Conservation (phyloP, 2,797 vertebrate genomes). For the Molothrus ater region DNA sequence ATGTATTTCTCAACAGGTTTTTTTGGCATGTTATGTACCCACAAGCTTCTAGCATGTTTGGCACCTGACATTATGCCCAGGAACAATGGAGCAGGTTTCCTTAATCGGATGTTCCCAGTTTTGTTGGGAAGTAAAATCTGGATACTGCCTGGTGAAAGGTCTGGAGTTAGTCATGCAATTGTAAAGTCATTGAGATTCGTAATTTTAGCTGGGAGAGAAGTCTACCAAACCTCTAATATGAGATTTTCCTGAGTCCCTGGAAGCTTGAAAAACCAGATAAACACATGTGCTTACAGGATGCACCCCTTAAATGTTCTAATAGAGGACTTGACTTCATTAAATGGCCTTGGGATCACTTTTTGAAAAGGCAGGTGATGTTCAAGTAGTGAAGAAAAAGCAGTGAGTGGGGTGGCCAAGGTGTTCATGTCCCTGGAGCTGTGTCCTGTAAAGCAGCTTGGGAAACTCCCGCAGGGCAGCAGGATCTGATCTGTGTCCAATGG, state of each 20-base stretch:
- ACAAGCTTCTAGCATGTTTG: accelerated
- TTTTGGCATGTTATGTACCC: neutral
- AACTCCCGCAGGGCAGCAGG: neutral
- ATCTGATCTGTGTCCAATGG: neutral
- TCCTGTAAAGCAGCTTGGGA: neutral
- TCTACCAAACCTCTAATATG: neutral
- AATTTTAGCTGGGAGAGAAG: neutral
- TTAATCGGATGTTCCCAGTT: neutral
- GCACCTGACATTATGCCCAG: accelerated
- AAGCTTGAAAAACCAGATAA: slow-evolving; percentile 10
- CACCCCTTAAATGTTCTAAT: slow-evolving; percentile 28
- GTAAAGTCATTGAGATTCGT: neutral
- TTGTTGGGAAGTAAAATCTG: neutral
- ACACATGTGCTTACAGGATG: neutral
- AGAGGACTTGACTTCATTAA: slow-evolving; percentile 35
- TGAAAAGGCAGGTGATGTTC: neutral
- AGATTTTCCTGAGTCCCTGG: neutral
- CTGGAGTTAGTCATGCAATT: accelerated
- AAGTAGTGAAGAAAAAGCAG: neutral
- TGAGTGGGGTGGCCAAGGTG: neutral
- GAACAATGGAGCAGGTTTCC: neutral
- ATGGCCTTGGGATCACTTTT: slow-evolving; percentile 36
- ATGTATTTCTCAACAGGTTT: neutral
- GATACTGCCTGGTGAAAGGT: neutral
- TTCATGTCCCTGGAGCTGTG: neutral